Evolutionary conservation across 1,140 invertebrate genomes (phyloP).

Genomic region (Gryllus bimaculatus): DNA sequence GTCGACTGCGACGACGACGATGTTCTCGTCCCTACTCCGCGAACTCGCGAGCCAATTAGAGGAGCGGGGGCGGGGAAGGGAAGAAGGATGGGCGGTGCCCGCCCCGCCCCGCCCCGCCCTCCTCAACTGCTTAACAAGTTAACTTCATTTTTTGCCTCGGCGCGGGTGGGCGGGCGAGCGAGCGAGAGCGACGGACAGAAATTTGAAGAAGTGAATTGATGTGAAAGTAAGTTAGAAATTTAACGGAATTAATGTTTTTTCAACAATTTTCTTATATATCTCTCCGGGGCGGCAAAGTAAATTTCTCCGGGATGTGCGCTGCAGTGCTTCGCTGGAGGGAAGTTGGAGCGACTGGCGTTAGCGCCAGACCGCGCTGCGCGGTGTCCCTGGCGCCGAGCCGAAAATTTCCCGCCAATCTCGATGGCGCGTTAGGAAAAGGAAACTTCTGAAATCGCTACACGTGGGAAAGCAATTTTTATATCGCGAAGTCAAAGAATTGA

Average conservation of each 20-base stretch:
- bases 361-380: no score
- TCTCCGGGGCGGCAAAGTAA: neutral
- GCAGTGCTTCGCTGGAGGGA: neutral
- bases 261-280: constrained; percentile 6
- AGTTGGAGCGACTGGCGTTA: neutral
- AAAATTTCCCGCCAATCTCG: neutral
- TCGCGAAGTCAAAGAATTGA: no score
- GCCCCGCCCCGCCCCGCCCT: neutral
- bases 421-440: neutral
- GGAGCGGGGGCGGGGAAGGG: no score
- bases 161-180: no score
- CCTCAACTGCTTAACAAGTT: neutral
- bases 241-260: constrained; percentile 6
- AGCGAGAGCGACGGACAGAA: neutral
- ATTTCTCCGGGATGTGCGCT: neutral
- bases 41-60: constrained; percentile 3
- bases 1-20: neutral
- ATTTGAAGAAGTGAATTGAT: constrained; percentile 5
- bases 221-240: constrained; percentile 1
- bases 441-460: neutral
- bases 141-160: neutral
- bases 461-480: neutral
- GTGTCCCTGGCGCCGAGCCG: neutral
- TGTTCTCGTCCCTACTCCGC: neutral
- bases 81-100: neutral